Evolutionary conservation across 1,140 invertebrate species (phyloP).

Genomic region (Scaptomyza graminum): DNA sequence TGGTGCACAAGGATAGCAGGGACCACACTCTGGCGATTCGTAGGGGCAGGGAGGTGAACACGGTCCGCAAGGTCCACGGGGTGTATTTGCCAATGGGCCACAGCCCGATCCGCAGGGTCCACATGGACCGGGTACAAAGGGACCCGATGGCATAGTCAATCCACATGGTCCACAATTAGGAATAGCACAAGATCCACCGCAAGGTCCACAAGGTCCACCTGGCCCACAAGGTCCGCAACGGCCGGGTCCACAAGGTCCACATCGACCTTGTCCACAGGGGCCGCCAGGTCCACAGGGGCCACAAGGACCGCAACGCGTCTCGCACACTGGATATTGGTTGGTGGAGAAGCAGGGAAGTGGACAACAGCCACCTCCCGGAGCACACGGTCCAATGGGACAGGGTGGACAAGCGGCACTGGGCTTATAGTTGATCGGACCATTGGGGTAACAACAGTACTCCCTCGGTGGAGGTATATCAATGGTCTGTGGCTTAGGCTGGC

Average conservation of each 20-base stretch:
- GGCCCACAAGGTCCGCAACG: slow-evolving; percentile 54
- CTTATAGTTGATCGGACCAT: slow-evolving; percentile 76
- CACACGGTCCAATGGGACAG: slow-evolving; percentile 67
- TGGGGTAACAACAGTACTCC: slow-evolving; percentile 80
- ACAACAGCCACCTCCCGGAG: slow-evolving; percentile 66
- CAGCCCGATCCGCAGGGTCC: slow-evolving; percentile 66
- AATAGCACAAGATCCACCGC: slow-evolving; percentile 41
- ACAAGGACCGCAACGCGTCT: slow-evolving; percentile 69
- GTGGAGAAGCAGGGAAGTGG: slow-evolving; percentile 71
- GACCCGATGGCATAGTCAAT: slow-evolving; percentile 1
- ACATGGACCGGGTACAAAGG: slow-evolving; percentile 35
- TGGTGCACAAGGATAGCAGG: slow-evolving; percentile 73
- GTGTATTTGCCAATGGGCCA: slow-evolving; percentile 58
- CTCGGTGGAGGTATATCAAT: slow-evolving; percentile 76
- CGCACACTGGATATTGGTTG: slow-evolving; percentile 71
- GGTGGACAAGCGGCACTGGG: slow-evolving; percentile 76
- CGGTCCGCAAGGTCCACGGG: slow-evolving; percentile 60
- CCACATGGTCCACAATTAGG: slow-evolving; percentile 52
- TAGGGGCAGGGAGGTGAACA: slow-evolving; percentile 73
- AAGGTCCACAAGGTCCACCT: slow-evolving; percentile 44
- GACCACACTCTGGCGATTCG: slow-evolving; percentile 73
- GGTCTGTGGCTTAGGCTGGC: slow-evolving; percentile 78
- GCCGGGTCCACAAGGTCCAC: slow-evolving; percentile 62
- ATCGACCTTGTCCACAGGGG: slow-evolving; percentile 55
- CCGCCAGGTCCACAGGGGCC: slow-evolving; percentile 69